Evolutionary conservation across 2,113 vertebrate species (phyloP).

Genomic region (Aptenodytes patagonicus): DNA sequence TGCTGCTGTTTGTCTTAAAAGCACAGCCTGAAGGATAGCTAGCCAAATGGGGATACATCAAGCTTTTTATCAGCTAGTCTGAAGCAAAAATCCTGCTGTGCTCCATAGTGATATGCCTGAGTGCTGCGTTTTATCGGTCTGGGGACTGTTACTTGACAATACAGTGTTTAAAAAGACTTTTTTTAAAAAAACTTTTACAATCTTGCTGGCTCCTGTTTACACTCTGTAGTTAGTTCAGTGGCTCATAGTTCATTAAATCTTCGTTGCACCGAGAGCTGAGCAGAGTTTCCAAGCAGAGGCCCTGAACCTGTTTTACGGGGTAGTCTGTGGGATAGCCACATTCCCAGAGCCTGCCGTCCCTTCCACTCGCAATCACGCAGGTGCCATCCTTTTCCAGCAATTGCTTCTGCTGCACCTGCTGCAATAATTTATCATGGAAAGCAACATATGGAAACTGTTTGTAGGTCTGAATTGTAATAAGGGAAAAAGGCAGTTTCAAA

Average conservation of each 20-base stretch:
- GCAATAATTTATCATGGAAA: neutral
- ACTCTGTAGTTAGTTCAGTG: neutral
- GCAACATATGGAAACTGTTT: neutral
- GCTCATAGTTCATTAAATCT: neutral
- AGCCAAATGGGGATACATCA: neutral
- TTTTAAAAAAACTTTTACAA: neutral
- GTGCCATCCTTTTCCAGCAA: neutral
- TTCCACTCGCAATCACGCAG: neutral
- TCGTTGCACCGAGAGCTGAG: neutral
- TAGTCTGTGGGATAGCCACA: neutral
- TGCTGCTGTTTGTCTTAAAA: conserved; percentile 53
- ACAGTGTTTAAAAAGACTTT: neutral
- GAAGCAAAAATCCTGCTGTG: conserved; percentile 27
- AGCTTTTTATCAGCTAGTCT: conserved; percentile 29
- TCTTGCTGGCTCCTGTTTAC: neutral
- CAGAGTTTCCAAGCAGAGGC: neutral
- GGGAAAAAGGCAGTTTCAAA: neutral
- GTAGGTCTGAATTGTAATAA: neutral
- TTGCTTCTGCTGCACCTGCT: neutral
- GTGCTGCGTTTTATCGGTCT: conserved; percentile 28
- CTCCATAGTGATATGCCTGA: neutral
- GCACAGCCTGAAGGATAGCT: conserved; percentile 23
- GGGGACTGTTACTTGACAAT: conserved; percentile 14
- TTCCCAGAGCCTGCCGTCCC: neutral
- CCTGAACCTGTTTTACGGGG: neutral